Percentiles rank a stretch among this genome's conserved stretches.
Conservation (phyloP, 2,113 vertebrate genomes). For the Enhydra lutris region DNA sequence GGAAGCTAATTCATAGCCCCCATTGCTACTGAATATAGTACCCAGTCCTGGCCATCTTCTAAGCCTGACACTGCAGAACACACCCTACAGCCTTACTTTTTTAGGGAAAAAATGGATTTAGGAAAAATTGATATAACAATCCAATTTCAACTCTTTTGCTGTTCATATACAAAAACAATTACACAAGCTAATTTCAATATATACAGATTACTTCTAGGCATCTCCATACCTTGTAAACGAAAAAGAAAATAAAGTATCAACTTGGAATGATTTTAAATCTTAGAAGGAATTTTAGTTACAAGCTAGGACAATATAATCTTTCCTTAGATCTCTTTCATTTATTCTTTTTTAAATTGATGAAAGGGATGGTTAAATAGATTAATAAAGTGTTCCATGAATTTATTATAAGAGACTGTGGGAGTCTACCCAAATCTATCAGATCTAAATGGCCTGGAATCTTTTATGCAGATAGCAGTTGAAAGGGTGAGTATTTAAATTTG, state of each 20-base stretch:
- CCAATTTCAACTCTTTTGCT: neutral
- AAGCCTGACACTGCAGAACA: too few species aligned
- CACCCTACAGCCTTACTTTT: neutral
- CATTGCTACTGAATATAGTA: too few species aligned
- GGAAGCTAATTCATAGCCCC: neutral
- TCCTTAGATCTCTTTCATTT: neutral
- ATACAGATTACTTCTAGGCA: neutral
- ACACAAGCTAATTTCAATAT: neutral
- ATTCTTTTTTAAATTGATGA: neutral
- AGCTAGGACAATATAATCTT: neutral
- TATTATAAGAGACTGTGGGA: neutral
- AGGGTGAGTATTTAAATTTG: neutral
- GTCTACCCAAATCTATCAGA: neutral
- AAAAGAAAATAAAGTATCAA: neutral
- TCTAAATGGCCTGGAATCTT: neutral
- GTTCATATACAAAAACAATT: constrained; percentile 1
- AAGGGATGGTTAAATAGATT: neutral
- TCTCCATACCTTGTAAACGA: neutral
- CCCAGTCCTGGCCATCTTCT: too few species aligned
- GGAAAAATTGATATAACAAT: neutral
- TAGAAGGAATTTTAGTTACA: neutral
- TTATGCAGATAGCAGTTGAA: neutral
- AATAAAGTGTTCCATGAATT: neutral
- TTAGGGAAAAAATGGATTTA: neutral
- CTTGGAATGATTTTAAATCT: neutral